Evolutionary conservation across 2,113 vertebrate genomes (phyloP).

Genomic region (Ia io): DNA sequence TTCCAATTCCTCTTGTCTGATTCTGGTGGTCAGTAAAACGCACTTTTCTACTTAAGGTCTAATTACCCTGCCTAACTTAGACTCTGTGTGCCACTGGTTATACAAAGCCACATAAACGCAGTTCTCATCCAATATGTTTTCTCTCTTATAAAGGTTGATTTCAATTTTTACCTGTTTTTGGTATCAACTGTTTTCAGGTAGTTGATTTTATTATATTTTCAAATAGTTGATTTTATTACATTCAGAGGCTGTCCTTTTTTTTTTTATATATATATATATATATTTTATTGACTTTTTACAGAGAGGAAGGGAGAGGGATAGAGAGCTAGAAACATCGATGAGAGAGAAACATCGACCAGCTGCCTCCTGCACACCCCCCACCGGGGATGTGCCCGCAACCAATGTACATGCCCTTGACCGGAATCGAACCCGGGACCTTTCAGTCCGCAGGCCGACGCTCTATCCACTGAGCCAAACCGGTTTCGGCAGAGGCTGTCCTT

Average conservation of each 20-base stretch:
- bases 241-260: neutral
- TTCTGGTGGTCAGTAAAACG: neutral
- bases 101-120: neutral
- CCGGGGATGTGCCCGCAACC: no score
- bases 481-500: neutral
- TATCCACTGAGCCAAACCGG: no score
- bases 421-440: no score
- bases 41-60: neutral
- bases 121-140: neutral
- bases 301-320: no score
- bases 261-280: no score
- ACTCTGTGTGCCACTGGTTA: neutral
- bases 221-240: neutral
- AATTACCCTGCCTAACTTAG: neutral
- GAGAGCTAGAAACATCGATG: no score
- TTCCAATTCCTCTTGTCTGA: neutral
- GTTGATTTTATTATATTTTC: neutral
- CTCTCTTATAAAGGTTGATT: neutral
- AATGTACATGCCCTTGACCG: no score
- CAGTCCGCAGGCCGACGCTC: no score
- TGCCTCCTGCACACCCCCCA: no score
- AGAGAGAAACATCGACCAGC: no score
- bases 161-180: neutral
- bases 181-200: neutral
- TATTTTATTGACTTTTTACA: no score